Evolutionary conservation across 2,113 vertebrate species (phyloP).

Genomic region (Alectura lathami): DNA sequence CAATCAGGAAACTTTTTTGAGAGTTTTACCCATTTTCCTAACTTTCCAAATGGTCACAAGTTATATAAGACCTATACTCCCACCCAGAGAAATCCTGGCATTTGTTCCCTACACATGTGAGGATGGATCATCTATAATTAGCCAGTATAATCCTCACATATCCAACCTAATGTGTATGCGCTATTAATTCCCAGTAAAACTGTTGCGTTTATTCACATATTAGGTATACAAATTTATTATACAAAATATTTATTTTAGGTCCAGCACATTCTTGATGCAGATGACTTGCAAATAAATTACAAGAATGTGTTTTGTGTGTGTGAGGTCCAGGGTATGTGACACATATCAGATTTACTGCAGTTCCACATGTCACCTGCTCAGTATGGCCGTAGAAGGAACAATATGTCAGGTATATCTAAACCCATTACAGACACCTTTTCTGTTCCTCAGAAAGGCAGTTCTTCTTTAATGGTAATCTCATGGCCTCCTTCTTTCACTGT

Average conservation of each 20-base stretch:
- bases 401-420: background rate
- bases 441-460: background rate
- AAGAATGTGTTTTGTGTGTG: accelerated
- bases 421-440: background rate
- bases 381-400: background rate
- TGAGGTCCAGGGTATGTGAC: background rate
- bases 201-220: background rate
- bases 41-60: background rate
- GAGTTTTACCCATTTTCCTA: background rate
- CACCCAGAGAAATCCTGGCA: background rate
- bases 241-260: background rate
- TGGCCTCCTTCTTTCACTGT: background rate
- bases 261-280: background rate
- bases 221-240: background rate
- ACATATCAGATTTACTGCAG: background rate
- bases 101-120: background rate
- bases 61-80: background rate
- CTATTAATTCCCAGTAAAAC: background rate
- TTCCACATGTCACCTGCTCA: background rate
- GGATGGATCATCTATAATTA: background rate
- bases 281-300: background rate
- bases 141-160: accelerated
- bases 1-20: background rate
- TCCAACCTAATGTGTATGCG: background rate
- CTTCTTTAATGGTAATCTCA: background rate